Evolutionary conservation across 2,113 vertebrate genomes (phyloP).

Genomic region (Sceloporus tristichus): DNA sequence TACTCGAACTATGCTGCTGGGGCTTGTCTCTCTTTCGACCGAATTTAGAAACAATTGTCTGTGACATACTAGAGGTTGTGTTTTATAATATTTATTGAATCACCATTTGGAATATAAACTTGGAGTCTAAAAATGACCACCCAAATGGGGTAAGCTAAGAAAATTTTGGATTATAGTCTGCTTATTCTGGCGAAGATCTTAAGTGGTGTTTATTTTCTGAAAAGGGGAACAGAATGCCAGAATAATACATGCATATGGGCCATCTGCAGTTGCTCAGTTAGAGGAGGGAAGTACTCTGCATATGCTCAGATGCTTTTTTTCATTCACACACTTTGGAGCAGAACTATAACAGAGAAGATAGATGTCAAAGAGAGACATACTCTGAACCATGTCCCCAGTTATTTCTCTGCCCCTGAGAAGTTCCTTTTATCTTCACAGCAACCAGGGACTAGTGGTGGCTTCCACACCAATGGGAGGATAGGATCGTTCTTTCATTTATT

Average conservation of each 20-base stretch:
- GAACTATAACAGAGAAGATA: no score
- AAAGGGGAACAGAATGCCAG: neutral
- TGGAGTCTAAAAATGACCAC: conserved; percentile 40
- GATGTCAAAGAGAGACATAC: neutral
- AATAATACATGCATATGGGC: neutral
- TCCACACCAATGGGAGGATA: no score
- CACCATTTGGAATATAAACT: conserved; percentile 12
- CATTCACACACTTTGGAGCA: neutral
- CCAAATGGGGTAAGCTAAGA: neutral
- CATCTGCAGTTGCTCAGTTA: neutral
- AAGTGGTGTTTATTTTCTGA: neutral
- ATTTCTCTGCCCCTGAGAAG: neutral
- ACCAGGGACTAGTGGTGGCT: no score
- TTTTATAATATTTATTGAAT: conserved; percentile 33
- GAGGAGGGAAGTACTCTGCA: neutral
- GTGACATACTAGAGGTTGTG: conserved; percentile 4
- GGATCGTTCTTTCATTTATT: no score
- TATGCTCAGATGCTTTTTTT: neutral
- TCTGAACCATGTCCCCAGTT: neutral
- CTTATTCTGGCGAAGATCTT: neutral
- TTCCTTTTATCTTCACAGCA: neutral
- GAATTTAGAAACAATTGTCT: conserved; percentile 37
- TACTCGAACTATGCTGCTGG: conserved; percentile 40
- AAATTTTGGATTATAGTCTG: neutral
- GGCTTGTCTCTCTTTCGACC: conserved; percentile 54